Percentiles rank a stretch among this genome's conserved stretches.
phyloP scores from a whole-genome alignment of 1,140 invertebrate species.

The Subanguina moxae region DNA sequence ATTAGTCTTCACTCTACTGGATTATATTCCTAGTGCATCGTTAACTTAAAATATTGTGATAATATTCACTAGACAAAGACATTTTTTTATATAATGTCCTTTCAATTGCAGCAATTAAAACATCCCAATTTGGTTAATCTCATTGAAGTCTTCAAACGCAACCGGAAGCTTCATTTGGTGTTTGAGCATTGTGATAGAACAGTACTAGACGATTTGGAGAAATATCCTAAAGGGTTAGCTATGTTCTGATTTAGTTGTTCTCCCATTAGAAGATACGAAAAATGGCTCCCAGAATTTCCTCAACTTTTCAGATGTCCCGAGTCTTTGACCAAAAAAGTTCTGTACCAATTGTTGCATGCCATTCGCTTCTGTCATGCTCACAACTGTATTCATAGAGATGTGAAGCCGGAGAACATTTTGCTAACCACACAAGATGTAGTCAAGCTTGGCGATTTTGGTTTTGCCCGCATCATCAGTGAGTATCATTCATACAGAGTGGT shows the following conservation, averaged over 20 bases:
- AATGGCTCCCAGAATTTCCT: not conserved
- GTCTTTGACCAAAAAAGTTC: slow-evolving; percentile 79
- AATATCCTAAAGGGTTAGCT: slow-evolving; percentile 71
- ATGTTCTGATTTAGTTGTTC: slow-evolving; percentile 10
- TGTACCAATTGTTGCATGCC: slow-evolving; percentile 89
- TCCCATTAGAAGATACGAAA: not conserved
- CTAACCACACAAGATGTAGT: slow-evolving; percentile 87
- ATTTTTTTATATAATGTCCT: not conserved
- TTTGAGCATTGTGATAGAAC: slow-evolving; percentile 88
- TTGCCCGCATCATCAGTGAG: slow-evolving; percentile 90
- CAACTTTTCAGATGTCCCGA: slow-evolving; percentile 72
- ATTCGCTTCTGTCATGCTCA: slow-evolving; percentile 92
- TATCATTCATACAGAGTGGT: slow-evolving; percentile 19
- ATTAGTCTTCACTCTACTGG: too few species aligned
- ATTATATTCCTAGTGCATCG: too few species aligned
- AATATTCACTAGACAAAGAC: not conserved
- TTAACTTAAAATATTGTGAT: too few species aligned
- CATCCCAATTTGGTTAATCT: slow-evolving; percentile 95
- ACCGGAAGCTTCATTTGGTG: slow-evolving; percentile 90
- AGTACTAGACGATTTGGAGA: slow-evolving; percentile 89
- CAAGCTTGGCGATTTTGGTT: slow-evolving; percentile 97
- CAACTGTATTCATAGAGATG: slow-evolving; percentile 71
- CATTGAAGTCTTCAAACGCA: slow-evolving; percentile 92
- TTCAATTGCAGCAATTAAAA: slow-evolving; percentile 79
- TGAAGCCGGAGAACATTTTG: slow-evolving; percentile 97